A percentile compares a stretch with the other conserved stretches of the same genome.
phyloP scores from a whole-genome alignment of 1,140 invertebrate genomes.

The Tribolium castaneum region DNA sequence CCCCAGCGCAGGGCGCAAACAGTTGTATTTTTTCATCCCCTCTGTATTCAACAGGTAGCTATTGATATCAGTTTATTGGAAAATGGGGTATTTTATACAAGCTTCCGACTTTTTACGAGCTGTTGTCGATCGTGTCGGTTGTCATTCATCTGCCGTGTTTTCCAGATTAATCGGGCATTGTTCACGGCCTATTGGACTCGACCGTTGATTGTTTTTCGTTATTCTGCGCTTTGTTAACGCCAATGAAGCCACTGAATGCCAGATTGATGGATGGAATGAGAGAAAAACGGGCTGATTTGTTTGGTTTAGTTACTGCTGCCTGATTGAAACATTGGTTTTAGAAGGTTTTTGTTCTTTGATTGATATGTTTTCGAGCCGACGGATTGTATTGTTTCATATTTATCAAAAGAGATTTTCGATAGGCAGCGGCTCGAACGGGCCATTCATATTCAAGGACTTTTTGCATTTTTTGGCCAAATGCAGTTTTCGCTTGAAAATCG shows the following conservation, averaged over 20 bases:
- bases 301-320: slow-evolving; percentile 11
- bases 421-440: too few relatives aligned
- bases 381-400: slow-evolving; percentile 40
- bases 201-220: slow-evolving; percentile 27
- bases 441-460: too few relatives aligned
- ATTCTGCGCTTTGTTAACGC: slow-evolving; percentile 29
- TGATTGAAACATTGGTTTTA: slow-evolving; percentile 30
- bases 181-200: slow-evolving; percentile 2
- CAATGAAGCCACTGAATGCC: background rate
- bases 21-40: too few relatives aligned
- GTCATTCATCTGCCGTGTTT: slow-evolving; percentile 18
- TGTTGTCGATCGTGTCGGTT: slow-evolving; percentile 25
- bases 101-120: slow-evolving; percentile 57
- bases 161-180: slow-evolving; percentile 19
- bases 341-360: slow-evolving; percentile 21
- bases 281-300: slow-evolving; percentile 19
- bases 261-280: slow-evolving; percentile 22
- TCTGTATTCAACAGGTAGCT: slow-evolving; percentile 60
- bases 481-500: too few relatives aligned
- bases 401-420: background rate
- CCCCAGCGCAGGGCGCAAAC: slow-evolving; percentile 35
- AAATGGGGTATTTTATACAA: slow-evolving; percentile 62
- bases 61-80: slow-evolving; percentile 65
- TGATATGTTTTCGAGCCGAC: slow-evolving; percentile 20
- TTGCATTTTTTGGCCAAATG: too few relatives aligned